Evolutionary conservation across 2,797 vertebrate species (phyloP).

Genomic region (Erethizon dorsatum): DNA sequence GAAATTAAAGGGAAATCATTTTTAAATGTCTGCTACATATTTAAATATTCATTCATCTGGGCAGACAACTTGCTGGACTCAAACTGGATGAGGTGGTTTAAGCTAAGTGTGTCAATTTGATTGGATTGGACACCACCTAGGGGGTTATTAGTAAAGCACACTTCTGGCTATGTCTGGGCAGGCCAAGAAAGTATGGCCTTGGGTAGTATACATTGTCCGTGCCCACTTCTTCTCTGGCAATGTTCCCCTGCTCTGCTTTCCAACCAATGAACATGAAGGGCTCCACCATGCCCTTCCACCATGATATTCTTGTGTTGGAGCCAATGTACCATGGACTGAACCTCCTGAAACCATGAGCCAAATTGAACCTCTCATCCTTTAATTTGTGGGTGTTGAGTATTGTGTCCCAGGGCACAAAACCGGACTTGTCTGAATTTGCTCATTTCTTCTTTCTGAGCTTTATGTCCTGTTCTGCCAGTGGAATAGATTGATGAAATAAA

Average conservation of each 20-base stretch:
- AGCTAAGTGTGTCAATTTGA: neutral
- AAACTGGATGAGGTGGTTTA: neutral
- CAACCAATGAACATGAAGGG: neutral
- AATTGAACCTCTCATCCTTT: neutral
- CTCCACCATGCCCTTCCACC: neutral
- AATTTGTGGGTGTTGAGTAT: neutral
- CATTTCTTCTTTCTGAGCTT: constrained; percentile 21
- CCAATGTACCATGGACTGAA: neutral
- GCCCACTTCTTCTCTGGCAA: neutral
- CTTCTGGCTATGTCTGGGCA: neutral
- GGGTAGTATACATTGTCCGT: neutral
- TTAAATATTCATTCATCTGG: constrained; percentile 21
- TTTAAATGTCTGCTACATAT: neutral
- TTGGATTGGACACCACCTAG: neutral
- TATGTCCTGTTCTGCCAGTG: neutral
- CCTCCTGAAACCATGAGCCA: neutral
- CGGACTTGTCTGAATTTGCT: neutral
- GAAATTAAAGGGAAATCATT: constrained; percentile 54
- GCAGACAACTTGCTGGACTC: neutral
- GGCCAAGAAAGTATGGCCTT: neutral
- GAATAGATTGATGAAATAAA: neutral
- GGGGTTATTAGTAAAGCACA: neutral
- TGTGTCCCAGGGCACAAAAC: neutral
- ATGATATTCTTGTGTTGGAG: neutral
- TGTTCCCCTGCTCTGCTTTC: neutral